phyloP scores from a whole-genome alignment of 2,797 vertebrate genomes.

The Macropodus opercularis region DNA sequence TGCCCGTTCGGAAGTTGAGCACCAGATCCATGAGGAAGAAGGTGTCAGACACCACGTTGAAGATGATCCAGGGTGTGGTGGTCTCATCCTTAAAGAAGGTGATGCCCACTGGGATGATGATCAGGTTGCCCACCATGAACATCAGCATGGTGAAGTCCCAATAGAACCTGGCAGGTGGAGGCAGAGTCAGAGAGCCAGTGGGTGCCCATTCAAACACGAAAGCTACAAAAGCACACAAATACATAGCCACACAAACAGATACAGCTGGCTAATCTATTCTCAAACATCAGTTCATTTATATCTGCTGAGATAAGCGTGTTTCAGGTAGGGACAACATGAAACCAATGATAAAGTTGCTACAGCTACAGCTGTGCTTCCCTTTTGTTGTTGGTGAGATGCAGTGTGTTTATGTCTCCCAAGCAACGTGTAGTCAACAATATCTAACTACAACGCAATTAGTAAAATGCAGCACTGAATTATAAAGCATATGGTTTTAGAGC shows the following conservation, averaged over 20 bases:
- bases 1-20: constrained; percentile 97
- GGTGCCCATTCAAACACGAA: background rate
- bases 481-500: background rate
- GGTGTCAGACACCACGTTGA: constrained; percentile 98
- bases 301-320: constrained; percentile 3
- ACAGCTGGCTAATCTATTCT: constrained; percentile 1
- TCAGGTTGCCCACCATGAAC: constrained; percentile 99
- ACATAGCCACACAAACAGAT: background rate
- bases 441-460: background rate
- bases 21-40: constrained; percentile 98
- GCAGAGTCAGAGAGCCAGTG: background rate
- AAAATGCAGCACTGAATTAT: background rate
- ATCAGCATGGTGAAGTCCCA: constrained; percentile 99
- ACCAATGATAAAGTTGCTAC: constrained; percentile 48
- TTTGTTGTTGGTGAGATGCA: too few species aligned
- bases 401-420: too few species aligned
- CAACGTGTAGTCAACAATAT: background rate
- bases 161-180: constrained; percentile 87
- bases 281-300: background rate
- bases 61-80: constrained; percentile 96
- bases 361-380: background rate
- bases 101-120: constrained; percentile 98
- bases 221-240: background rate
- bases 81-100: constrained; percentile 99
- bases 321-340: constrained; percentile 50